Evolutionary conservation across 2,797 vertebrate genomes (phyloP).

Genomic region (Urocyon cinereoargenteus): DNA sequence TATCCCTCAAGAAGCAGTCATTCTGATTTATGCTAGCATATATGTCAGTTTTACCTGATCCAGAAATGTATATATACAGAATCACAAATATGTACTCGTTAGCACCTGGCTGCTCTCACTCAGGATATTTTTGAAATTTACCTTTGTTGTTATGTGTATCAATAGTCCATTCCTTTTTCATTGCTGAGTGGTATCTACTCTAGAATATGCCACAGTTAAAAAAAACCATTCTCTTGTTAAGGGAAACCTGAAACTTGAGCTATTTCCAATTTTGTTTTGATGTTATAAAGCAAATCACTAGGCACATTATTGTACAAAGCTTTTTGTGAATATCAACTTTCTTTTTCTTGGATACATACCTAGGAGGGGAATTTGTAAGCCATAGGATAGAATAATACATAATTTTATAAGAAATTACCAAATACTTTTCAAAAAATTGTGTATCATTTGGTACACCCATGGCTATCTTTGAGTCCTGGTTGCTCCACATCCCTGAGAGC

Average conservation of each 20-base stretch:
- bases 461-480: not conserved
- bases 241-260: not conserved
- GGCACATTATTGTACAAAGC: not conserved
- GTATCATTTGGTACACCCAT: not conserved
- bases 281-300: not conserved
- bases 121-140: not conserved
- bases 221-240: not conserved
- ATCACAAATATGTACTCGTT: not conserved
- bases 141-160: not conserved
- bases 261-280: not conserved
- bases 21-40: not conserved
- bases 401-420: not conserved
- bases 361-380: not conserved
- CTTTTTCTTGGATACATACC: conserved; percentile 24
- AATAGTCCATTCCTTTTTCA: not conserved
- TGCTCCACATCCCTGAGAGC: not conserved
- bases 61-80: not conserved
- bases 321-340: not conserved
- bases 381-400: not conserved
- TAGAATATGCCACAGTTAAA: not conserved
- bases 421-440: not conserved
- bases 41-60: not conserved
- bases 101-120: not conserved
- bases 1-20: not conserved
- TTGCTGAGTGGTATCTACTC: not conserved